These are phyloP conservation scores for Charanyca ferruginea DNA, from an alignment of 2,888 invertebrate species.

Conservation along the genomic window DNA sequence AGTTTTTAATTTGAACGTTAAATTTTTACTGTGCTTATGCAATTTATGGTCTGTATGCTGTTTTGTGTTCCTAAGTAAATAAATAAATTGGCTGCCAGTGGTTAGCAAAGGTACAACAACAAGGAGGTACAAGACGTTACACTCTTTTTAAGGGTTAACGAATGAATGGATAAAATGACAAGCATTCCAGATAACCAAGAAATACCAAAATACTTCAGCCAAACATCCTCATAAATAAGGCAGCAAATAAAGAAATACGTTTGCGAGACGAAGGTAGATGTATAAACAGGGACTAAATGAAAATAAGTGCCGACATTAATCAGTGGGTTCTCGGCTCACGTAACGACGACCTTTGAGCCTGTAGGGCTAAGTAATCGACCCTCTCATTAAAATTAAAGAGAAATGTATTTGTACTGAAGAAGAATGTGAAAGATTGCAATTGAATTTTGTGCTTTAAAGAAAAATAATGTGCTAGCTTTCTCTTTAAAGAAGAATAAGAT, in stretches of 20 bases:
- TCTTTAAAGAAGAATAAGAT: not conserved
- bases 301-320: constrained; percentile 84
- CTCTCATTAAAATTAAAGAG: constrained; percentile 61
- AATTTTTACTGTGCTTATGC: too few species aligned
- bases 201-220: not conserved
- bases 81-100: too few species aligned
- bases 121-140: too few species aligned
- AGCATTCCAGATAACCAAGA: not conserved
- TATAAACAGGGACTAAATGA: constrained; percentile 72
- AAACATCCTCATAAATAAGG: constrained; percentile 25
- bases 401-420: constrained; percentile 17
- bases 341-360: constrained; percentile 62
- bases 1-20: too few species aligned
- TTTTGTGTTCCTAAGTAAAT: too few species aligned
- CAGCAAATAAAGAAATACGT: constrained; percentile 61
- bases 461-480: too few species aligned
- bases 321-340: constrained; percentile 73
- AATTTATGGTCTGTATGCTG: too few species aligned
- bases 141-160: too few species aligned
- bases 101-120: too few species aligned
- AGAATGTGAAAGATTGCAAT: constrained; percentile 11
- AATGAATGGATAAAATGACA: not conserved
- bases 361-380: constrained; percentile 61
- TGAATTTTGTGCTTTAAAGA: not conserved
- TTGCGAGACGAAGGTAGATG: constrained; percentile 51